phyloP scores from a whole-genome alignment of 2,797 vertebrate genomes.

The Sitta carolinensis region DNA sequence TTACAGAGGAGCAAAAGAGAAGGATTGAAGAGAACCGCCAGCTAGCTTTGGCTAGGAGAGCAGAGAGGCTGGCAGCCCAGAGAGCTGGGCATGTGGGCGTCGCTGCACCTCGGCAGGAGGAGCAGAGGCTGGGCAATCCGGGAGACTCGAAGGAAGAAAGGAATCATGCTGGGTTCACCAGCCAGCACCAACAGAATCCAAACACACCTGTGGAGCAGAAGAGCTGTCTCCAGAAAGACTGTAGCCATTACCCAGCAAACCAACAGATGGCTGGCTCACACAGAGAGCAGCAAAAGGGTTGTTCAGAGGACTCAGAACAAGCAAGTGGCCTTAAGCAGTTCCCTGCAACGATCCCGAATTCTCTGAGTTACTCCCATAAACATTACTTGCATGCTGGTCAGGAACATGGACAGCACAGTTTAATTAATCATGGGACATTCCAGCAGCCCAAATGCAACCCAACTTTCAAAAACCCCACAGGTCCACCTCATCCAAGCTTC shows the following conservation, averaged over 20 bases:
- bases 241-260: neutral
- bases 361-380: neutral
- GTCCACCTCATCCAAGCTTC: neutral
- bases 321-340: neutral
- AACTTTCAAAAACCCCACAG: neutral
- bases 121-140: neutral
- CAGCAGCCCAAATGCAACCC: neutral
- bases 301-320: neutral
- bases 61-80: constrained; percentile 83
- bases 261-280: constrained; percentile 1
- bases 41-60: constrained; percentile 88
- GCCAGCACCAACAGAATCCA: neutral
- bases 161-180: neutral
- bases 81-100: neutral
- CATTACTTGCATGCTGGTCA: neutral
- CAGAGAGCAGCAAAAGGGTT: neutral
- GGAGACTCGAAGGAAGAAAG: neutral
- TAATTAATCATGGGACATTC: neutral
- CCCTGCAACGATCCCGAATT: neutral
- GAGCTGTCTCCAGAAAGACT: constrained; percentile 24
- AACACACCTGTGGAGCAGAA: neutral
- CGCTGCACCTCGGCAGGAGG: neutral
- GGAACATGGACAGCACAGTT: constrained; percentile 1
- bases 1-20: constrained; percentile 89
- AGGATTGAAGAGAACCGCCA: constrained; percentile 92